A percentile compares a stretch with the other conserved stretches of the same genome.
These are phyloP conservation scores for Leptopilina syphax DNA, from an alignment of 2,888 invertebrate species.

Conservation along the genomic window DNA sequence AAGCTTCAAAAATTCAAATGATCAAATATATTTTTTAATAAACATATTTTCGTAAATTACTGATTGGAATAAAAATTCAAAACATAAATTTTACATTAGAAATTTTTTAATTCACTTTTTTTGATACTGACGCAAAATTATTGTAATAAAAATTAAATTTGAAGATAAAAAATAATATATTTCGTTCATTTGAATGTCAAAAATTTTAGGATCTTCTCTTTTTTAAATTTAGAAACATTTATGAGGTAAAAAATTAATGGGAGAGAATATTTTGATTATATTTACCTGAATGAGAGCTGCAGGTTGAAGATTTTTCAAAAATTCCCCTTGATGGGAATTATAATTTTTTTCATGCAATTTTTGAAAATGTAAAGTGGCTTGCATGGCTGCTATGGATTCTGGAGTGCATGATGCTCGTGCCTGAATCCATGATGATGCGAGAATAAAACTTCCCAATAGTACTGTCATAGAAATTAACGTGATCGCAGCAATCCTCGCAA, in stretches of 20 bases:
- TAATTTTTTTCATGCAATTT: constrained; percentile 84
- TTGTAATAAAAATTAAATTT: too few species aligned
- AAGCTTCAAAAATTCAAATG: too few species aligned
- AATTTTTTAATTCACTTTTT: too few species aligned
- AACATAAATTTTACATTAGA: too few species aligned
- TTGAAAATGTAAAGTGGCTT: constrained; percentile 75
- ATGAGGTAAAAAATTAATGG: background rate
- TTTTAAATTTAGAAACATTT: background rate
- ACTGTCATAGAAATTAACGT: constrained; percentile 85
- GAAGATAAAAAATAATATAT: too few species aligned
- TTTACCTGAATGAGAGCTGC: constrained; percentile 85
- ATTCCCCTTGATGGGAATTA: constrained; percentile 83
- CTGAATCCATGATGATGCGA: constrained; percentile 90
- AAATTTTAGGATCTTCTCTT: too few species aligned
- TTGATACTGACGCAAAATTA: too few species aligned
- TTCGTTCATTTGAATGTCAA: too few species aligned
- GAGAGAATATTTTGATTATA: too few species aligned
- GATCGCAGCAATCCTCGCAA: constrained; percentile 90
- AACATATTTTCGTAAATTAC: too few species aligned
- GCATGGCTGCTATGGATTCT: constrained; percentile 73
- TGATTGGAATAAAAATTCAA: too few species aligned
- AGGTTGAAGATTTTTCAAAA: constrained; percentile 77
- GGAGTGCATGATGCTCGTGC: constrained; percentile 85
- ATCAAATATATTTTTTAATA: too few species aligned
- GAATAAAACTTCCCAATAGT: constrained; percentile 88